Evolutionary conservation across 2,888 invertebrate genomes (phyloP).

Genomic region (Drosophila mimetica): DNA sequence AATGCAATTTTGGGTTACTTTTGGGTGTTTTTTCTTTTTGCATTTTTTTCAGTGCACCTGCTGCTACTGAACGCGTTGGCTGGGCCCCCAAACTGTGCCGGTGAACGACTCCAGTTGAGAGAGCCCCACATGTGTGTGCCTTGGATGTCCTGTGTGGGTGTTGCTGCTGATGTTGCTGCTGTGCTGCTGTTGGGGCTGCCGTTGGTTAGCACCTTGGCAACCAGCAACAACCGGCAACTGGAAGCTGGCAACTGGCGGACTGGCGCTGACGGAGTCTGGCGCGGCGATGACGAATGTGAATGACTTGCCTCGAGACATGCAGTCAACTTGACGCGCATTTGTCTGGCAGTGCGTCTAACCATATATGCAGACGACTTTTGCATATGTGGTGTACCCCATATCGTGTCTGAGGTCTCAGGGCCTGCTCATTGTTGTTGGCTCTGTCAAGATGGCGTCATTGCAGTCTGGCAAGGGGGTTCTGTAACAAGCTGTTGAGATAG

Average conservation of each 20-base stretch:
- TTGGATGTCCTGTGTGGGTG: slow-evolving; percentile 60
- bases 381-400: slow-evolving; percentile 29
- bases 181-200: slow-evolving; percentile 32
- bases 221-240: slow-evolving; percentile 17
- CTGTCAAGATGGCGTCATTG: slow-evolving; percentile 75
- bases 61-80: slow-evolving; percentile 41
- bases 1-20: too few relatives aligned
- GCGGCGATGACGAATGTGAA: slow-evolving; percentile 77
- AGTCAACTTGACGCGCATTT: slow-evolving; percentile 80
- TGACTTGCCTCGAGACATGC: slow-evolving; percentile 79
- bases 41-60: neutral
- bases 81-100: slow-evolving; percentile 51
- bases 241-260: slow-evolving; percentile 17
- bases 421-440: slow-evolving; percentile 38
- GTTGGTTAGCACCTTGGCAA: slow-evolving; percentile 69
- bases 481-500: slow-evolving; percentile 77
- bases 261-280: slow-evolving; percentile 45
- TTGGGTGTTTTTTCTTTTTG: neutral
- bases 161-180: slow-evolving; percentile 55
- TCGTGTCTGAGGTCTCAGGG: slow-evolving; percentile 24
- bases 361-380: slow-evolving; percentile 41
- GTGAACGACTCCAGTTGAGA: slow-evolving; percentile 65
- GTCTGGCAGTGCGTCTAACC: slow-evolving; percentile 78
- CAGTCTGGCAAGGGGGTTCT: slow-evolving; percentile 16
- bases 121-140: slow-evolving; percentile 18